Evolutionary conservation across 2,888 invertebrate genomes (phyloP), one percentile per base, ranked within the genome.

Genomic region (Strigamia transsilvanica): DNA sequence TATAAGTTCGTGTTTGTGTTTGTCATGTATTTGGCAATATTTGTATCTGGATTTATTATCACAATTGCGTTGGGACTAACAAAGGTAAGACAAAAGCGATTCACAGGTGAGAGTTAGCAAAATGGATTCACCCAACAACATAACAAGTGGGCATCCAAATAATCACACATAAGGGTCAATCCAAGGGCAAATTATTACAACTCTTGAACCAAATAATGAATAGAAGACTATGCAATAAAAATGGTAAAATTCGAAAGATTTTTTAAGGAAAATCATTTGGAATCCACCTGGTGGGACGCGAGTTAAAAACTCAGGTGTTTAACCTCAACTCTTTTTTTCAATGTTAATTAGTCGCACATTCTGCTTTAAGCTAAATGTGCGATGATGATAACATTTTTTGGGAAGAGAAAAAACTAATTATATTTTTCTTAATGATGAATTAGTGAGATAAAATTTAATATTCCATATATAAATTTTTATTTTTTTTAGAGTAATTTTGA

Each of bases 401-500:
- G 38, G 10, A 38, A 0, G 10, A 6, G 38, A 4, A 38, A 38
- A 38, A 38, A 5, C 38, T 38, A 38, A 38, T 38, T 38, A 38
- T 38, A 6, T 5, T 38, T 38, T 38, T 38, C 6, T 38, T 38
- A 10, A 38, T 10, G 38, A 38, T 38, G 1, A 38, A 56, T 9
- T 7, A 18, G n/a, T 7, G 18, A 15, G 56, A 56, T 18, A n/a
- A 56, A 56, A n/a, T n/a, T n/a, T n/a, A n/a, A n/a, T n/a, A n/a
- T n/a, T n/a, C n/a, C n/a, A n/a, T n/a, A n/a, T n/a, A n/a, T 27
- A 2, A 2, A 27, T 27, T 27, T 27, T 27, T 27, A 27, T 27
- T 27, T 27, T 56, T 18, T 79, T 79, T 38, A 79, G 79, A 79
- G 79, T 23, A 38, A 42, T 79, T 79, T 79, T 12, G 21, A 79